Base-by-base conservation (phyloP, 2,797 vertebrate genomes). In the Pogonophryne albipinna region DNA sequence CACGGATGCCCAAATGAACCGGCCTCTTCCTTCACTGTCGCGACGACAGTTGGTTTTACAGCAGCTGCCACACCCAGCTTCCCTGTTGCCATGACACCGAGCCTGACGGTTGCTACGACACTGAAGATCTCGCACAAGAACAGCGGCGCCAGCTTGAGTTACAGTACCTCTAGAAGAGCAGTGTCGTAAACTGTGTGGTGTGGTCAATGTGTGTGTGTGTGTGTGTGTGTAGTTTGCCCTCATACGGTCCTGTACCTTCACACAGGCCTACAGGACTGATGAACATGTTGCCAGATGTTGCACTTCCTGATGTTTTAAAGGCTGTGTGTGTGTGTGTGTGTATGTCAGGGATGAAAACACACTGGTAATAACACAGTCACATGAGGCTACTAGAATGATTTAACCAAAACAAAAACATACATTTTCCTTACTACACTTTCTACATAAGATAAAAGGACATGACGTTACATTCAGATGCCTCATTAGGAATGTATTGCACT, bases 1-100 rank as follows among this genome's bases (percentile, higher is more conserved):
- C 94, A 99, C 0, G 98, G 98, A 5, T 99, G 98, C 87, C 98
- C 97, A 0, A 95, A 93, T 0, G 97, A 99, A 51, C 70, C 87
- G 1, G 10, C 79, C 42, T 60, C 92, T 71, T 78, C 82, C 49
- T 60, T 90, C 69, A 67, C 87, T 9, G n/a, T 74, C 13, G 62
- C 85, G 9, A 45, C 85, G 0, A 79, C 88, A 6, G 80, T 84
- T 1, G 76, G 90, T 10, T 91, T 89, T 2, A 66, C 91, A 13
- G 85, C 88, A 3, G 71, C 91, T 3, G 20, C 79, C 0, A 76
- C 89, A 13, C 78, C 94, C 71, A 84, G 91, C 80, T 91, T 91
- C 59, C 84, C 92, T 17, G 86, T 88, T 68, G 84, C 91, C 73
- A 92, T 93, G 85, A 82, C 91, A 14, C 89, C 89, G 0, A 89